Conservation (phyloP, 2,888 invertebrate species). For the Cephus pygmeus region DNA sequence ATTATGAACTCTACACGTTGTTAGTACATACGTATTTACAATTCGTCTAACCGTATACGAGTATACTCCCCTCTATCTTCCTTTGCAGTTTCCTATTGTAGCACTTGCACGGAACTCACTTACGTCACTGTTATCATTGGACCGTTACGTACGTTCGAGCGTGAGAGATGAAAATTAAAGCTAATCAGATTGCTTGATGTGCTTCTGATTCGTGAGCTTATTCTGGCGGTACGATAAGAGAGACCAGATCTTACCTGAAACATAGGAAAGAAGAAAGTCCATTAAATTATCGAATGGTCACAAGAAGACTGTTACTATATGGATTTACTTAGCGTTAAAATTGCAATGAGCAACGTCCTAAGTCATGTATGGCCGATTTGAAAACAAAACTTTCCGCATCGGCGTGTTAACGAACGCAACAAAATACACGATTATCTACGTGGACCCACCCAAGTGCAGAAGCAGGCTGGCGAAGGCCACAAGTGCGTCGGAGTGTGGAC, state of each 20-base stretch:
- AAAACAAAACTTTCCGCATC: not conserved
- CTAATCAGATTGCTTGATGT: not conserved
- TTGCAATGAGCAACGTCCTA: not conserved
- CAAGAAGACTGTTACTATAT: too few relatives aligned
- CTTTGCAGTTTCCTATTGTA: not conserved
- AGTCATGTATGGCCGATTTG: not conserved
- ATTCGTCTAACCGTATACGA: not conserved
- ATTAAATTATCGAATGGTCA: not conserved
- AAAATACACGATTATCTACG: not conserved
- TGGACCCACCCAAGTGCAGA: not conserved
- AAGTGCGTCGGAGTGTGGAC: conserved; percentile 50
- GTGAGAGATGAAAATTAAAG: not conserved
- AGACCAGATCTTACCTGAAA: not conserved
- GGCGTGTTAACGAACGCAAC: not conserved
- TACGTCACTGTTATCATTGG: not conserved
- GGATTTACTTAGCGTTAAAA: not conserved
- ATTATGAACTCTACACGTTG: not conserved
- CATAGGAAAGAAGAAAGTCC: not conserved
- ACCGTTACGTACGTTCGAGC: not conserved
- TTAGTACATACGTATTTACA: not conserved
- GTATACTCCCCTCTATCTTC: not conserved
- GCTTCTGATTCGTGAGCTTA: not conserved
- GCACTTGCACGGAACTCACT: not conserved
- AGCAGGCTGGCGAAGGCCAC: conserved; percentile 43
- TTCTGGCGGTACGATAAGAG: not conserved